Evolutionary conservation across 2,888 invertebrate genomes (phyloP).

Genomic region (Lycophotia porphyrea): DNA sequence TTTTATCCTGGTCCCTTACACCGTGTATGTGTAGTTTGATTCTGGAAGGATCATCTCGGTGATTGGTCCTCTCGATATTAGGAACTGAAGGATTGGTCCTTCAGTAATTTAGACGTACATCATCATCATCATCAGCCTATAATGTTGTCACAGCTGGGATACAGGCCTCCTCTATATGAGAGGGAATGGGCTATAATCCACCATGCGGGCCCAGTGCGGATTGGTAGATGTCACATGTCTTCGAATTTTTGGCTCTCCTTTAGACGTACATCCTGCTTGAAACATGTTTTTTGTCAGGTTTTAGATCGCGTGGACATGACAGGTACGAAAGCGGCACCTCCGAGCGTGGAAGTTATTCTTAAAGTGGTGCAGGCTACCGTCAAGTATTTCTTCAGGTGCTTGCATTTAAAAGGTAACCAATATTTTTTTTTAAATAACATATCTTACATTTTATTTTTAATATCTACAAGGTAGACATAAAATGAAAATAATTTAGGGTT

Average conservation of each 20-base stretch:
- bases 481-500: neutral
- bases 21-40: neutral
- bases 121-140: too few species aligned
- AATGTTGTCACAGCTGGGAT: too few species aligned
- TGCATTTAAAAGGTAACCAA: conserved; percentile 91
- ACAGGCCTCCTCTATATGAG: too few species aligned
- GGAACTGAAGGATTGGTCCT: neutral
- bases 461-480: neutral
- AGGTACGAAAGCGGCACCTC: conserved; percentile 89
- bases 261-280: neutral
- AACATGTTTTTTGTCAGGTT: conserved; percentile 76
- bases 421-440: neutral
- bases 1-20: neutral
- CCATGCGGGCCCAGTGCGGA: too few species aligned
- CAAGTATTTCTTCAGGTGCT: conserved; percentile 94
- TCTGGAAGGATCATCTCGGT: neutral
- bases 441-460: neutral
- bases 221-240: too few species aligned
- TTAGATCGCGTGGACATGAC: conserved; percentile 92
- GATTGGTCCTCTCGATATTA: neutral
- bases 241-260: too few species aligned
- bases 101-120: neutral
- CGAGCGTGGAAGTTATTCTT: conserved; percentile 92
- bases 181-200: too few species aligned
- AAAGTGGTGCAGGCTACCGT: conserved; percentile 93